Evolutionary conservation across 1,140 invertebrate genomes (phyloP).

Genomic region (Prorops nasuta): DNA sequence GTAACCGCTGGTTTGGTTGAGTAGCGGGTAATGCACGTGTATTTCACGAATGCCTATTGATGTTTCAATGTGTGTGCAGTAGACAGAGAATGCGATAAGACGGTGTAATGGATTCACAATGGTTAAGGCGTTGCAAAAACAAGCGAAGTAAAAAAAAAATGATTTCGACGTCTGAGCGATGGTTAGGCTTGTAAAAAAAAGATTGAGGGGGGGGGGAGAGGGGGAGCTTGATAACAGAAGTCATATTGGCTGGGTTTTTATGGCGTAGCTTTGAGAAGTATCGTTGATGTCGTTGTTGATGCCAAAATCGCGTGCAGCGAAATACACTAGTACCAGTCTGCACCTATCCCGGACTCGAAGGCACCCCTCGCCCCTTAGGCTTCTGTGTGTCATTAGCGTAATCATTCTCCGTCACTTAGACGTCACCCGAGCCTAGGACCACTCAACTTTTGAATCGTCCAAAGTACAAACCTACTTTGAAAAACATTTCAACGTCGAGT

Average conservation of each 20-base stretch:
- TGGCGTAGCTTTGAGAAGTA: slow-evolving; percentile 8
- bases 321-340: slow-evolving; percentile 45
- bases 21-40: too few relatives aligned
- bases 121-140: too few relatives aligned
- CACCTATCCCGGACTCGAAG: slow-evolving; percentile 32
- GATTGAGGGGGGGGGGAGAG: not conserved
- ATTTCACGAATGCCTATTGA: too few relatives aligned
- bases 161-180: too few relatives aligned
- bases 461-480: too few relatives aligned
- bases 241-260: slow-evolving; percentile 7
- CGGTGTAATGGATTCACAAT: too few relatives aligned
- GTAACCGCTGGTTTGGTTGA: too few relatives aligned
- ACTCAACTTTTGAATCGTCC: slow-evolving; percentile 31
- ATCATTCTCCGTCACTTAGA: slow-evolving; percentile 45
- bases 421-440: slow-evolving; percentile 20
- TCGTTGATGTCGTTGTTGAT: slow-evolving; percentile 28
- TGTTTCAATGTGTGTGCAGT: too few relatives aligned
- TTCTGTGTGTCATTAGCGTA: slow-evolving; percentile 44
- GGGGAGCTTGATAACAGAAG: slow-evolving; percentile 13
- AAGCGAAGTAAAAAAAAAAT: too few relatives aligned
- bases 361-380: slow-evolving; percentile 12
- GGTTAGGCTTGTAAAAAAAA: not conserved
- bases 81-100: too few relatives aligned
- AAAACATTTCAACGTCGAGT: too few relatives aligned
- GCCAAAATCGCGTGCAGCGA: slow-evolving; percentile 27